Evolutionary conservation across 2,113 vertebrate species (phyloP).

Genomic region (Axis porcinus): DNA sequence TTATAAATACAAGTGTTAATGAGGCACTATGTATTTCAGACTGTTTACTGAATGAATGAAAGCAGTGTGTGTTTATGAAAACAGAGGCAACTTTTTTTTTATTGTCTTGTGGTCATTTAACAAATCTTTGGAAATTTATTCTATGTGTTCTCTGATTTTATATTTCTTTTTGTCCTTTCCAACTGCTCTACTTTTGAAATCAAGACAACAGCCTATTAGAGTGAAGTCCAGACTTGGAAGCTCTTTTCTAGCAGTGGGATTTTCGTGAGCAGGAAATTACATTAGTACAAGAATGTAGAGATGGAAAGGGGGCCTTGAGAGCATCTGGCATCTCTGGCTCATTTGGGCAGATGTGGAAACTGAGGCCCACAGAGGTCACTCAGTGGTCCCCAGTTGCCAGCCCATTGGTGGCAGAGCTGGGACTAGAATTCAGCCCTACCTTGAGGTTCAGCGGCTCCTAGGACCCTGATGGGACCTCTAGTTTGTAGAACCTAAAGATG

Average conservation of each 20-base stretch:
- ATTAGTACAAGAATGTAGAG: background rate
- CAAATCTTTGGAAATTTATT: background rate
- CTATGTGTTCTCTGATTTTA: background rate
- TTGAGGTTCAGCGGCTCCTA: background rate
- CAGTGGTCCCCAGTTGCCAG: no score
- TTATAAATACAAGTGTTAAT: background rate
- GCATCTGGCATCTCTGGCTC: background rate
- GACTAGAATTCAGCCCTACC: background rate
- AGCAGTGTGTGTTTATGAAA: background rate
- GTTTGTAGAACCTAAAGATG: background rate
- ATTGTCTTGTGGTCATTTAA: background rate
- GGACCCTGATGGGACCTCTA: background rate
- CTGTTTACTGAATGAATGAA: background rate
- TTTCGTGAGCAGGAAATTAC: background rate
- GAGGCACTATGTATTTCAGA: background rate
- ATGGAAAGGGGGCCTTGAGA: background rate
- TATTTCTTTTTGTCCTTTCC: background rate
- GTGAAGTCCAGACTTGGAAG: background rate
- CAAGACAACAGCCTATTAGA: background rate
- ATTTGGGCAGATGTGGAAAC: background rate
- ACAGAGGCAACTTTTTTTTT: background rate
- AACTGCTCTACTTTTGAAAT: background rate
- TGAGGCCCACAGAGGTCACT: background rate
- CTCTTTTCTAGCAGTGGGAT: background rate
- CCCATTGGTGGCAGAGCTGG: background rate